Base-by-base conservation (phyloP, 2,113 vertebrate species). In the Sminthopsis crassicaudata region DNA sequence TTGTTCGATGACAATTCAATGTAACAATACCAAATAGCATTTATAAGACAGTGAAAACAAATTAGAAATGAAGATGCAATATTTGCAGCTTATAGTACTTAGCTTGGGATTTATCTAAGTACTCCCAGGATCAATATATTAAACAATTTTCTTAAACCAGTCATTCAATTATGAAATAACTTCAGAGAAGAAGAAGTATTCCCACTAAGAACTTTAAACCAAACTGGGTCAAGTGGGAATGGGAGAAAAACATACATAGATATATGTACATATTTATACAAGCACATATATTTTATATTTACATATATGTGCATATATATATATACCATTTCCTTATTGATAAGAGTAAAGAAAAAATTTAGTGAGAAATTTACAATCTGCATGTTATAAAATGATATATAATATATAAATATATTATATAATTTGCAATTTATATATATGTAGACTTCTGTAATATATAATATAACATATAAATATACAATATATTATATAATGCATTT, bases 71-170 rank as follows among this genome's bases (percentile, higher is more conserved):
- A 95, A 88, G 48, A 26, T 10, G 55, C 26, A 94, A 93, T 76
- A 55, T 90, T 92, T 93, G 26, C 27, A 92, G 53, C 7, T 19
- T 94, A 8, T 53, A 46, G 51, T 26, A 94, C 92, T 94, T 22
- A 27, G 91, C n/a, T 3, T 53, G 48, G 48, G n/a, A 51, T 92
- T 93, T 94, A 36, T 16, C 42, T 16, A 22, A 91, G 27, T 93
- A 94, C 24, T 94, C 53, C 93, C 27, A 90, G 93, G 95, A 90
- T 8, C 30, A 91, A 60, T 46, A 90, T 53, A 2, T 92, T 57
- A 92, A 95, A 95, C 8, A 90, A 53, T 90, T 93, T 95, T 90
- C 46, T 53, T 36, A 42, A 84, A n/a, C 6, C n/a, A 84, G 19
- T 84, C 36, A 22, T 42, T 23, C n/a, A 42, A 42, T 42, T 84